Percentiles rank a stretch among this genome's conserved stretches.
phyloP scores from a whole-genome alignment of 2,888 invertebrate species.

The Halocaridina rubra region DNA sequence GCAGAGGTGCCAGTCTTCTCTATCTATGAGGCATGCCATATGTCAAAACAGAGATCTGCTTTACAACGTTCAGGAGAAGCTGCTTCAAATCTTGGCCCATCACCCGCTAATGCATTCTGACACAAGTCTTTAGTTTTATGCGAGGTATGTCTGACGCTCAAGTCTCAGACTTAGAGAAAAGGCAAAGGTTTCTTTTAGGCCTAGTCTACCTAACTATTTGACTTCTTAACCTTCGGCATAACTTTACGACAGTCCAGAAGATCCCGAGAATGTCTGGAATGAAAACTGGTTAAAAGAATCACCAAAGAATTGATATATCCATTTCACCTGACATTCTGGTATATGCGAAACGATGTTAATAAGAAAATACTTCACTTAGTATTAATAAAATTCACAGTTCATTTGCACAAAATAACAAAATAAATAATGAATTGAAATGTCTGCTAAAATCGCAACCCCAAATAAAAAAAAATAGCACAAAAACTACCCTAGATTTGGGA shows the following conservation, averaged over 20 bases:
- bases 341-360: neutral
- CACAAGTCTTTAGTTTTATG: slow-evolving; percentile 25
- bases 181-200: neutral
- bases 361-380: neutral
- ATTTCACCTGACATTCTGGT: neutral
- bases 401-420: no score
- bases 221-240: neutral
- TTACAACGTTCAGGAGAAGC: slow-evolving; percentile 24
- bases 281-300: neutral
- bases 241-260: neutral
- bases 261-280: neutral
- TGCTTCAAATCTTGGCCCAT: slow-evolving; percentile 17
- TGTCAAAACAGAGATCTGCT: slow-evolving; percentile 46
- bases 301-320: neutral
- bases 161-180: neutral
- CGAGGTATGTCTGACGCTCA: neutral
- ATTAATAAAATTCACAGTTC: no score
- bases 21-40: slow-evolving; percentile 22
- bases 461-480: no score
- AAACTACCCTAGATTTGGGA: no score
- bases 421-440: no score
- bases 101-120: slow-evolving; percentile 33
- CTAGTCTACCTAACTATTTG: slow-evolving; percentile 3
- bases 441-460: no score
- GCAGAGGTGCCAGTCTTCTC: neutral